Percentiles rank a stretch among this genome's conserved stretches.
Evolutionary conservation across 1,140 invertebrate species (phyloP).

Genomic region (Meloidogyne floridensis): DNA sequence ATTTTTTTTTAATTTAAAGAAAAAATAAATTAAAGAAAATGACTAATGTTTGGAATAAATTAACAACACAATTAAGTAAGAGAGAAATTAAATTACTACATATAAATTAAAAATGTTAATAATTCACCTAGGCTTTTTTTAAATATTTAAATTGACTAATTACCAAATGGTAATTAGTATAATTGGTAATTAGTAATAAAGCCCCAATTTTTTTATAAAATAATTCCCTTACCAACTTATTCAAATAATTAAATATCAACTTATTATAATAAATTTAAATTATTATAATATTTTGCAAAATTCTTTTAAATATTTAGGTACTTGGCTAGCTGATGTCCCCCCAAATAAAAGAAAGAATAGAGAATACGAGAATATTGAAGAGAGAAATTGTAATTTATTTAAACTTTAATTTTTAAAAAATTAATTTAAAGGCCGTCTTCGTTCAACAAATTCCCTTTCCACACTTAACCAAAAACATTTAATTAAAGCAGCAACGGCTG

Average conservation of each 20-base stretch:
- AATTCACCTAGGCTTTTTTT: no score
- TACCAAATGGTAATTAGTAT: no score
- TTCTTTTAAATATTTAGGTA: slow-evolving; percentile 34
- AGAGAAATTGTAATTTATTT: not conserved
- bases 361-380: not conserved
- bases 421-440: slow-evolving; percentile 30
- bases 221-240: no score
- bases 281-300: slow-evolving; percentile 15
- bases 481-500: slow-evolving; percentile 48
- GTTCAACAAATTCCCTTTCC: slow-evolving; percentile 58
- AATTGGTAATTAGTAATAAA: no score
- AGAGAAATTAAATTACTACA: not conserved
- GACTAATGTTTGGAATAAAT: slow-evolving; percentile 52
- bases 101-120: no score
- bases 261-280: not conserved
- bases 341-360: slow-evolving; percentile 28
- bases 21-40: slow-evolving; percentile 23
- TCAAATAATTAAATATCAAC: no score
- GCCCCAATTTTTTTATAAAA: no score
- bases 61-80: slow-evolving; percentile 50
- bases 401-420: not conserved
- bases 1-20: not conserved
- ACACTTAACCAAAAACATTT: slow-evolving; percentile 60
- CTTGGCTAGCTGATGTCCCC: slow-evolving; percentile 41
- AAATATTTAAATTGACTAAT: no score